These are phyloP conservation scores for crab-eating macaque (Macaca fascicularis) DNA, from an alignment of 2,113 vertebrate genomes.

Conservation along the genomic window DNA sequence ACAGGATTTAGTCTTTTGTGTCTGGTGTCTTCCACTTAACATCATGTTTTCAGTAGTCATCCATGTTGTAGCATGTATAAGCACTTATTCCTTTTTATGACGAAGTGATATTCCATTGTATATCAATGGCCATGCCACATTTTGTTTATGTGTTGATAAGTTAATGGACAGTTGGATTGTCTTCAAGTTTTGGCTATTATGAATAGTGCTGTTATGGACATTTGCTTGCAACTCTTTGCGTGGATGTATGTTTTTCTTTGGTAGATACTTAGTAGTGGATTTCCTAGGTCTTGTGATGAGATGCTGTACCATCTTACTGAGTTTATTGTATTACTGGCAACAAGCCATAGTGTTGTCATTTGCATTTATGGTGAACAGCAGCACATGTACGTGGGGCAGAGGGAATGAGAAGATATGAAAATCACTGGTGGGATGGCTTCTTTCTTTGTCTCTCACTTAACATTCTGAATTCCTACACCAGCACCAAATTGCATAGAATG, in stretches of 20 bases:
- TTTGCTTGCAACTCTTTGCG: not conserved
- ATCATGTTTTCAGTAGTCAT: not conserved
- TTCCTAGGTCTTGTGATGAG: not conserved
- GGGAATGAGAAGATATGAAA: too few relatives aligned
- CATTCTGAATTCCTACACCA: not conserved
- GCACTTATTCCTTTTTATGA: not conserved
- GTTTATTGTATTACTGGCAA: not conserved
- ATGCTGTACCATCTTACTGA: not conserved
- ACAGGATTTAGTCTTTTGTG: not conserved
- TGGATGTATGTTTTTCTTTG: not conserved
- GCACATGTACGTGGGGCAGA: fast-evolving
- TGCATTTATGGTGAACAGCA: not conserved
- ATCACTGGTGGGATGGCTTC: not conserved
- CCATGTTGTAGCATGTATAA: not conserved
- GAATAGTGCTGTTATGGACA: not conserved
- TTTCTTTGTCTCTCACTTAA: not conserved
- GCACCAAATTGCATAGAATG: not conserved
- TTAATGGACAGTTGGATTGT: not conserved
- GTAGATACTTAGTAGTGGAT: not conserved
- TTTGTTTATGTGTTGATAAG: not conserved
- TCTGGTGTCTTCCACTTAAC: not conserved
- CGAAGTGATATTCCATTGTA: not conserved
- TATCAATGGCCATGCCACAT: not conserved
- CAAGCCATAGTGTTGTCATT: not conserved
- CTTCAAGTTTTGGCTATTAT: not conserved